Evolutionary conservation across 2,113 vertebrate genomes (phyloP).

Genomic region (human): DNA sequence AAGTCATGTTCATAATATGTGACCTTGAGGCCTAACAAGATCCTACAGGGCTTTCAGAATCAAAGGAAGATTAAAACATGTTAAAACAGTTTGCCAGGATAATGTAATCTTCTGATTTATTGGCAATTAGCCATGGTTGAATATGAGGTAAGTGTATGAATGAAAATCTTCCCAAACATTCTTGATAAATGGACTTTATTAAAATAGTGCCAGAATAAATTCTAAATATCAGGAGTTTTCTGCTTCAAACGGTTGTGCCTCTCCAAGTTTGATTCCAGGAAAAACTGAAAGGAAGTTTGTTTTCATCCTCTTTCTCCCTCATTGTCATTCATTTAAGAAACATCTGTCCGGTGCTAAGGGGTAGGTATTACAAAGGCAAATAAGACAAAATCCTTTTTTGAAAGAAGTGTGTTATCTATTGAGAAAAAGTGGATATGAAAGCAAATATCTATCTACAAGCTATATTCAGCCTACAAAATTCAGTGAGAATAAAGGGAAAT

Average conservation of each 20-base stretch:
- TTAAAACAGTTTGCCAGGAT: neutral
- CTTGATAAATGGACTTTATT: conserved; percentile 18
- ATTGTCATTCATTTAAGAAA: neutral
- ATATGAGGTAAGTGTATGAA: neutral
- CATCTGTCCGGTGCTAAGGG: neutral
- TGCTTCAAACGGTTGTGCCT: neutral
- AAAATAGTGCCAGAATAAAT: neutral
- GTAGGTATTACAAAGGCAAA: neutral
- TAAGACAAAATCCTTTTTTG: neutral
- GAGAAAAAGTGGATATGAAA: neutral
- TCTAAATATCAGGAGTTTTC: neutral
- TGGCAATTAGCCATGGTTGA: neutral
- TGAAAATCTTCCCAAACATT: neutral
- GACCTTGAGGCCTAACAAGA: neutral
- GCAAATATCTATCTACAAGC: neutral
- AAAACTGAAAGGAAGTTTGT: neutral
- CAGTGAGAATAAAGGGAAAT: neutral
- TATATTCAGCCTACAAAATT: neutral
- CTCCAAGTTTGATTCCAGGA: neutral
- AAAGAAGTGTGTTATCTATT: neutral
- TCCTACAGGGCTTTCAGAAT: neutral
- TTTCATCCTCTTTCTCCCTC: neutral
- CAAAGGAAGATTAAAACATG: neutral
- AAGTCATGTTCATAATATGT: neutral
- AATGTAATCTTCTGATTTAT: neutral